phyloP scores from a whole-genome alignment of 2,888 invertebrate species.

The Serrognathus titanus region DNA sequence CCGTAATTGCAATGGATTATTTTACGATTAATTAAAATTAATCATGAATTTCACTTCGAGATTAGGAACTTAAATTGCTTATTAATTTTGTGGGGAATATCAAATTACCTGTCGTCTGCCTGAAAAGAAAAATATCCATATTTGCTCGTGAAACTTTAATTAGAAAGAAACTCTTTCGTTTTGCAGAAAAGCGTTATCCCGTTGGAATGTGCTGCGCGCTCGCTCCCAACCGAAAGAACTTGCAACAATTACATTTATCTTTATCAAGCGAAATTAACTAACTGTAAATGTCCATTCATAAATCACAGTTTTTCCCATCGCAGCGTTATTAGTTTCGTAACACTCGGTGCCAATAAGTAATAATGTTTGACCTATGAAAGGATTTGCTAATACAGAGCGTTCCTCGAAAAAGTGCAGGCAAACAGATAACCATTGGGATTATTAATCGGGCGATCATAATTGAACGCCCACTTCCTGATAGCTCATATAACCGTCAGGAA shows the following conservation, averaged over 20 bases:
- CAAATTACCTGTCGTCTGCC: no score
- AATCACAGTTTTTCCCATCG: not conserved
- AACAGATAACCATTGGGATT: slow-evolving; percentile 11
- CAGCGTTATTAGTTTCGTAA: not conserved
- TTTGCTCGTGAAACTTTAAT: no score
- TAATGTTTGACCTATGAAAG: not conserved
- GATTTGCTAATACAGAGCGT: not conserved
- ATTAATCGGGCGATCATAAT: slow-evolving; percentile 20
- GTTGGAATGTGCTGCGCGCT: no score
- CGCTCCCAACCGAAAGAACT: no score
- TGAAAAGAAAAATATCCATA: no score
- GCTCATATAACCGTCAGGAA: slow-evolving; percentile 30
- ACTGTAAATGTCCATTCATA: slow-evolving; percentile 2
- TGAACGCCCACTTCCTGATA: slow-evolving; percentile 32
- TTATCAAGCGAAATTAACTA: not conserved
- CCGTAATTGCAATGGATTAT: no score
- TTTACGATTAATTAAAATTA: no score
- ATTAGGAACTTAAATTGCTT: no score
- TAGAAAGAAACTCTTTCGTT: no score
- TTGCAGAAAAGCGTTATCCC: no score
- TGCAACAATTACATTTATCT: not conserved
- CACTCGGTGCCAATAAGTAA: not conserved
- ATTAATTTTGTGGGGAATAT: no score
- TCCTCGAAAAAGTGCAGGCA: not conserved
- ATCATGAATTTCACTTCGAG: no score